Evolutionary conservation across 2,113 vertebrate species (phyloP), one percentile per base, ranked within the genome.

Genomic region (Phainopepla nitens): DNA sequence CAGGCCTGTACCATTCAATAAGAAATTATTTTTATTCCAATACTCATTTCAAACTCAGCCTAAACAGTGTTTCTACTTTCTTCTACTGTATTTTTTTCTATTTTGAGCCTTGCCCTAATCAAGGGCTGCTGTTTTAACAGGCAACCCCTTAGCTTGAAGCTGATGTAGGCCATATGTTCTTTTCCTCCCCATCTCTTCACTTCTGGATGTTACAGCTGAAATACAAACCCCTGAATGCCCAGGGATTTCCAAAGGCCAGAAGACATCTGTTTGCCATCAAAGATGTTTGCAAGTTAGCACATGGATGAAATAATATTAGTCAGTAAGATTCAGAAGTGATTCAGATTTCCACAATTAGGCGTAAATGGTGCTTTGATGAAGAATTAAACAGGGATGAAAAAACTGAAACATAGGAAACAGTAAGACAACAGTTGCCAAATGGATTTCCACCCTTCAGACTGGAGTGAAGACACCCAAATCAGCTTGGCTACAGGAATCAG

Each of bases 221-320:
- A 84, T 36, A 54, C 28, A 94, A 91, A 49, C 17, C 28, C n/a
- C 28, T 13, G 51, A 66, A 66, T 39, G n/a, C 42, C 69, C 85
- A 75, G 73, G 65, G 66, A 72, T 54, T 94, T 85, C 80, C 76
- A 41, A 94, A 86, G 76, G 56, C 60, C 78, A 54, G 88, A 71
- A 91, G 47, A 66, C 44, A 94, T 78, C 82, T 84, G 60, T 61
- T 87, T 87, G 82, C 60, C 11, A 22, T 84, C 47, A 42, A 47
- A 81, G 73, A 50, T 36, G 64, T 87, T 51, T 73, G 45, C 50
- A 82, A 21, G 57, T 90, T 84, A 81, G 70, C 60, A 70, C n/a
- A 50, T 29, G 56, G 51, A 42, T 75, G 72, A 57, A 84, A 69
- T 41, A 56, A 70, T 35, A 49, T 18, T 31, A 33, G 35, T 42